Evolutionary conservation across 2,888 invertebrate species (phyloP).

Genomic region (Synanthedon tipuliformis): DNA sequence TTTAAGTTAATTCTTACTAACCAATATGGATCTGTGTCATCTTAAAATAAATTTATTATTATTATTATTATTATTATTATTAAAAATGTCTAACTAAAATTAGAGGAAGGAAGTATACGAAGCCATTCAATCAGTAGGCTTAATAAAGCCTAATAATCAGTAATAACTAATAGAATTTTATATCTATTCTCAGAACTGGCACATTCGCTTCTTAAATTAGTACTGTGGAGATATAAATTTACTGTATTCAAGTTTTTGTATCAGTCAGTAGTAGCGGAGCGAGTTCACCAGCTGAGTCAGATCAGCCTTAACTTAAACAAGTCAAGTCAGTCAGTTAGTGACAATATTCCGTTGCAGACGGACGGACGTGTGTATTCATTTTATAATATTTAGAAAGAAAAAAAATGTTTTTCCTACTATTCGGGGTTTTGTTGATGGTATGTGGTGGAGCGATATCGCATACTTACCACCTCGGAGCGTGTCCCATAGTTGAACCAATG

Average conservation of each 20-base stretch:
- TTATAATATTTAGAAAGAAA: neutral
- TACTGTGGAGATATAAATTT: neutral
- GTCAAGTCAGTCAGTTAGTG: neutral
- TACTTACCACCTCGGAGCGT: constrained; percentile 79
- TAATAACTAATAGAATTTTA: too few relatives aligned
- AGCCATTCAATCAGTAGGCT: too few relatives aligned
- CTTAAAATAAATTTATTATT: too few relatives aligned
- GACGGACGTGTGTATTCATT: neutral
- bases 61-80: too few relatives aligned
- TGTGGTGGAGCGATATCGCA: constrained; percentile 61
- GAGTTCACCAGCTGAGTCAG: too few relatives aligned
- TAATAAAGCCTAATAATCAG: too few relatives aligned
- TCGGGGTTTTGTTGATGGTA: constrained; percentile 13
- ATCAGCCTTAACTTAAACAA: too few relatives aligned
- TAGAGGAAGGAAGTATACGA: too few relatives aligned
- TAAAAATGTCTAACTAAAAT: too few relatives aligned
- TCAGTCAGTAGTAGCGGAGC: too few relatives aligned
- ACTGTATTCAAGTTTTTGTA: neutral
- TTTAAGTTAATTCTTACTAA: too few relatives aligned
- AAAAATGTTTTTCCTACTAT: constrained; percentile 4
- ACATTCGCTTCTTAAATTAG: neutral
- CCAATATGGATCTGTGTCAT: too few relatives aligned
- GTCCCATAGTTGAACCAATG: constrained; percentile 80
- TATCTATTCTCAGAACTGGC: neutral
- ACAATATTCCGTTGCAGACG: neutral